Conservation (phyloP, 2,888 invertebrate genomes). For the Nemapogon koenigi region DNA sequence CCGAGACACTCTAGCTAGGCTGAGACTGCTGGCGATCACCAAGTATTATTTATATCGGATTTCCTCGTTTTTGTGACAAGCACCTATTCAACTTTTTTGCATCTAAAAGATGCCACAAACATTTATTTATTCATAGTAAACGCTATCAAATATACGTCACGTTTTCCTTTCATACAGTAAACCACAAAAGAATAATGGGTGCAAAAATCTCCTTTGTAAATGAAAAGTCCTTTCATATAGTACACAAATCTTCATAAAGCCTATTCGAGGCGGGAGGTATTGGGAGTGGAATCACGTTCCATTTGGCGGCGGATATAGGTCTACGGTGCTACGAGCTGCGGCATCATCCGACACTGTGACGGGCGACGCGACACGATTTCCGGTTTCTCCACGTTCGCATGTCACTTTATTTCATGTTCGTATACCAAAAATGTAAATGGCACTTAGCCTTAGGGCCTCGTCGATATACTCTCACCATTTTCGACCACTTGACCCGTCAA, state of each 20-base stretch:
- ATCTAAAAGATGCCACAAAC: too few relatives aligned
- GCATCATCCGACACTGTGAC: constrained; percentile 40
- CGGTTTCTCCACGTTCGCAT: constrained; percentile 30
- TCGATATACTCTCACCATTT: constrained; percentile 4
- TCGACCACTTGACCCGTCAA: constrained; percentile 7
- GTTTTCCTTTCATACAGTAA: constrained; percentile 4
- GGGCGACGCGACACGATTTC: constrained; percentile 51
- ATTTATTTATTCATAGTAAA: too few relatives aligned
- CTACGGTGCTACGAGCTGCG: constrained; percentile 39
- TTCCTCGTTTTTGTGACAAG: too few relatives aligned
- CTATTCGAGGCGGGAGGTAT: constrained; percentile 23
- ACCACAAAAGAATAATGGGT: constrained; percentile 3
- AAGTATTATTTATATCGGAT: too few relatives aligned
- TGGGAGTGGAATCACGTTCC: constrained; percentile 46
- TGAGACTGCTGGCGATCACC: too few relatives aligned
- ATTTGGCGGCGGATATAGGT: constrained; percentile 54
- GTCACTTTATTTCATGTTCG: constrained; percentile 28
- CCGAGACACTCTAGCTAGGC: too few relatives aligned
- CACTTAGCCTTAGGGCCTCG: constrained; percentile 14
- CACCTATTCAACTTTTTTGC: too few relatives aligned
- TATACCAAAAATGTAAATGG: constrained; percentile 23
- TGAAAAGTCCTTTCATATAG: constrained; percentile 8
- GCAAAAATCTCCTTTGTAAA: constrained; percentile 8
- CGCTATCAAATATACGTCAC: too few relatives aligned
- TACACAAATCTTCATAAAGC: constrained; percentile 15